A percentile compares a stretch with the other conserved stretches of the same genome.
Conservation (phyloP, 2,113 vertebrate genomes). For the Aldabrachelys gigantea region DNA sequence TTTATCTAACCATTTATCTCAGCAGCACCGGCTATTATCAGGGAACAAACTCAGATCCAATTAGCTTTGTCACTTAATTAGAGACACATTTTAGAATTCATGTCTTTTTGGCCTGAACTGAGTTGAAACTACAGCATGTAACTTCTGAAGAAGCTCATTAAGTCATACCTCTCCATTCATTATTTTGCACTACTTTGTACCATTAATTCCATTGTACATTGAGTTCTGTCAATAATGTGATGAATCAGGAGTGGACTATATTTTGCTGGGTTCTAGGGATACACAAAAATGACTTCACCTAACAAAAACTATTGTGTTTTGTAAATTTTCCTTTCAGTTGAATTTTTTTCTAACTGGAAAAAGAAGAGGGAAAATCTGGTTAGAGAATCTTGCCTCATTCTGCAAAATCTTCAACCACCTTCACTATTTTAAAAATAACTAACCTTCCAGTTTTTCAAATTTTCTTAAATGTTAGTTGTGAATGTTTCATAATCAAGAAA, state of each 20-base stretch:
- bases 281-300: not conserved
- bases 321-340: not conserved
- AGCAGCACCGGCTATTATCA: slow-evolving; percentile 55
- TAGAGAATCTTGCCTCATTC: not conserved
- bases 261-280: not conserved
- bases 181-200: not conserved
- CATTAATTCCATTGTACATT: not conserved
- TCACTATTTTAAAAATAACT: not conserved
- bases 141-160: slow-evolving; percentile 10
- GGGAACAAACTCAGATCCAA: slow-evolving; percentile 68
- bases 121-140: slow-evolving; percentile 52
- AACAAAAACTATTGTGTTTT: not conserved
- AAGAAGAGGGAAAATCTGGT: fast-evolving
- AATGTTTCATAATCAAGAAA: not conserved
- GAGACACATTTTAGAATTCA: slow-evolving; percentile 55
- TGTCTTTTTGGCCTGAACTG: slow-evolving; percentile 38
- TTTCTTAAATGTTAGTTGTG: not conserved
- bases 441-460: not conserved
- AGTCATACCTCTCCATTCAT: not conserved
- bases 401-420: not conserved
- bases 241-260: not conserved
- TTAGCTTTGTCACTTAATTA: slow-evolving; percentile 68
- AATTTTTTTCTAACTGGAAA: not conserved
- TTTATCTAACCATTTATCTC: slow-evolving; percentile 61
- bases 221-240: not conserved